Percentiles rank a stretch among this genome's conserved stretches.
These are phyloP conservation scores for Palaemon carinicauda DNA, from an alignment of 1,140 invertebrate species.

Conservation along the genomic window DNA sequence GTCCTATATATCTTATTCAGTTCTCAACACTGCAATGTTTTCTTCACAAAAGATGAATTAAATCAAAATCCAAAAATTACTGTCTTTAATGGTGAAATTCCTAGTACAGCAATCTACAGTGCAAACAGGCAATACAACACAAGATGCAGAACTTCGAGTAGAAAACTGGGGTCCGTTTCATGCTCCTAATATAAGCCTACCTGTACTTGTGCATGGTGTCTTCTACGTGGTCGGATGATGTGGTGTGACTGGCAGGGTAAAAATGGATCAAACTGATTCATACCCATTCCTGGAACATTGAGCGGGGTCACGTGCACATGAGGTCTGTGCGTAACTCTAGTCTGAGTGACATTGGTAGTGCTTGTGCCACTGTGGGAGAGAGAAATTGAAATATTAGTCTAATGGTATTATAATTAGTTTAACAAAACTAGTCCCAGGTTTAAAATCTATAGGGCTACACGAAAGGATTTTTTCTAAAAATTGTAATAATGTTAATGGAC, in stretches of 20 bases:
- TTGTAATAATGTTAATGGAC: too few species aligned
- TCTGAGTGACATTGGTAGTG: slow-evolving; percentile 57
- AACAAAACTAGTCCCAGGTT: too few species aligned
- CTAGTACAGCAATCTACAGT: not conserved
- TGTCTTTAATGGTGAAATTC: not conserved
- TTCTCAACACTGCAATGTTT: too few species aligned
- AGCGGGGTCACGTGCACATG: slow-evolving; percentile 58
- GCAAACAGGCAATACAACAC: not conserved
- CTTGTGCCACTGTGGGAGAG: slow-evolving; percentile 46
- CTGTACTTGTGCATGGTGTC: slow-evolving; percentile 69
- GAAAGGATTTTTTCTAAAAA: too few species aligned
- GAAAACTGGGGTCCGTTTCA: not conserved
- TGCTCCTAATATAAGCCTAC: not conserved
- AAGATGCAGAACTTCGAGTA: not conserved
- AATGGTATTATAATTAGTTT: too few species aligned
- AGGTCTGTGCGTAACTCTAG: slow-evolving; percentile 55
- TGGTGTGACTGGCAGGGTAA: slow-evolving; percentile 65
- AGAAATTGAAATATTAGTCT: not conserved
- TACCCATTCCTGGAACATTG: slow-evolving; percentile 59
- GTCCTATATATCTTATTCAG: too few species aligned
- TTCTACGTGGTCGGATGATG: slow-evolving; percentile 63
- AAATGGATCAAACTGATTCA: slow-evolving; percentile 64
- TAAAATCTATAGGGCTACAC: too few species aligned
- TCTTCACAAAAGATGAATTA: too few species aligned
- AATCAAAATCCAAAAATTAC: not conserved